Base-by-base conservation (phyloP, 2,113 vertebrate species). In the Corythornis cristatus region DNA sequence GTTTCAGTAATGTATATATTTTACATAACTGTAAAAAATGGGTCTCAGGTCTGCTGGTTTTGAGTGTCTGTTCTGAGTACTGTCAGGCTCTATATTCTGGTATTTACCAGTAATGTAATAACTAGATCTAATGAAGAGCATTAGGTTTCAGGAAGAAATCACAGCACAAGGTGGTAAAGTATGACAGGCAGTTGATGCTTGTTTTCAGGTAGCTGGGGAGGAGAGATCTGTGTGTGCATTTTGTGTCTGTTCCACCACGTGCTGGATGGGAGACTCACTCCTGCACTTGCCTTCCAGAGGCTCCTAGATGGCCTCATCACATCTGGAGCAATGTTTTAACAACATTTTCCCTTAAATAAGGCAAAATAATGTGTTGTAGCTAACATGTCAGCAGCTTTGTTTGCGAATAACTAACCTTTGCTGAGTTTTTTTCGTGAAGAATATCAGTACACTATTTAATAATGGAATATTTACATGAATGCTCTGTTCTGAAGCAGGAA, bases 1-100 rank as follows among this genome's bases (percentile, higher is more conserved):
- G 56, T 92, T 94, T 90, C 56, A 78, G 45, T 88, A 56, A 84
- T 45, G 45, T 88, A 81, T 90, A 33, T 85, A 60, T 76, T 95
- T 91, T 79, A 65, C 56, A 71, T 83, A 77, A 51, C 56, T 1
- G 6, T 84, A 61, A 89, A 79, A 82, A 89, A 53, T 56, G 23
- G 26, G 45, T 90, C 50, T 78, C 40, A 9, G 23, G 12, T 80
- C 72, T 95, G 51, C 51, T 75, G 31, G 9, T 12, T 96, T 75
- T 64, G 79, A 77, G 42, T 43, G 18, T 74, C 65, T 19, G 11
- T 68, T 77, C 62, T 83, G 65, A 82, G 33, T 21, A 46, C 16
- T 20, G 25, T 64, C 58, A 51, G 51, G 29, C 64, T 89, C 37
- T n/a, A 2, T 83, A n/a, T 76, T 61, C 45, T 84, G 58, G 13